Conservation (phyloP, 2,888 invertebrate genomes). For the Papilio gigon region DNA sequence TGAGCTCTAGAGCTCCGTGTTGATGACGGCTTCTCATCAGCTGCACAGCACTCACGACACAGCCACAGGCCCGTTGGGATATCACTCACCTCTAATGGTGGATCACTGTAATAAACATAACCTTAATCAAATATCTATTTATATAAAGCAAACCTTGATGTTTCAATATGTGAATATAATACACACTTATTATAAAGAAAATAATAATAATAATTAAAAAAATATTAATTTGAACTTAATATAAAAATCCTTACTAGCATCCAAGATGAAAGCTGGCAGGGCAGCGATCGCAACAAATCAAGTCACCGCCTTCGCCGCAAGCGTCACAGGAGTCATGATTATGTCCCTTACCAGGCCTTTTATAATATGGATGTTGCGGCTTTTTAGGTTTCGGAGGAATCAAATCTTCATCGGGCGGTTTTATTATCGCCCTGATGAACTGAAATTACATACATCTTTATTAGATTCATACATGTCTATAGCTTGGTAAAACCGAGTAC, state of each 20-base stretch:
- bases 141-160: background rate
- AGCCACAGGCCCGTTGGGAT: slow-evolving; percentile 96
- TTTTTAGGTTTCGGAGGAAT: slow-evolving; percentile 81
- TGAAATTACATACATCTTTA: slow-evolving; percentile 71
- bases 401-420: slow-evolving; percentile 92
- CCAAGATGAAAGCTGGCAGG: slow-evolving; percentile 97
- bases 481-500: background rate
- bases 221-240: too few relatives aligned
- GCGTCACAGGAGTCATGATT: slow-evolving; percentile 97
- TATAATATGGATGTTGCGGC: slow-evolving; percentile 91
- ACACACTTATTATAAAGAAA: too few relatives aligned
- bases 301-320: slow-evolving; percentile 96
- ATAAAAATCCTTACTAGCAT: slow-evolving; percentile 89
- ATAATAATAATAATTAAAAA: too few relatives aligned
- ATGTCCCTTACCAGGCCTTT: slow-evolving; percentile 92
- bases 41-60: slow-evolving; percentile 90
- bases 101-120: slow-evolving; percentile 87
- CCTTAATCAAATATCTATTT: background rate
- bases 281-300: slow-evolving; percentile 97
- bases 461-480: slow-evolving; percentile 42
- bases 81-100: slow-evolving; percentile 93
- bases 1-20: slow-evolving; percentile 64
- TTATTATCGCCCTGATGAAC: slow-evolving; percentile 94
- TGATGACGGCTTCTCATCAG: slow-evolving; percentile 70
- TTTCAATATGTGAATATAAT: background rate